These are phyloP conservation scores for Synodontis membranacea DNA, from an alignment of 2,113 vertebrate genomes.

Conservation along the genomic window DNA sequence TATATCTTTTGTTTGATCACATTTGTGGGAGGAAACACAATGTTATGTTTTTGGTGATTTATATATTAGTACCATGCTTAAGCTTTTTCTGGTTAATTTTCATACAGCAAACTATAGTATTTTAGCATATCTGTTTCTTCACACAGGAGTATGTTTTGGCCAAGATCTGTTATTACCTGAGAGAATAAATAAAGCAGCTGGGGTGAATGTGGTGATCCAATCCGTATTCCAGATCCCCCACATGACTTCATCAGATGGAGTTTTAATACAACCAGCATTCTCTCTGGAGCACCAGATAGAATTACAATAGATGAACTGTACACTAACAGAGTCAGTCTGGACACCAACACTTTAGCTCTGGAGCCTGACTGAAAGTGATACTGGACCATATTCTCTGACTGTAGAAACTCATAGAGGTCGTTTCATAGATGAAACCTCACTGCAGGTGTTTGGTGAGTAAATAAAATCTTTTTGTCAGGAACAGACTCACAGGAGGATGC, in stretches of 20 bases:
- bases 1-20: too few relatives aligned
- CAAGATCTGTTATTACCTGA: neutral
- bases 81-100: too few relatives aligned
- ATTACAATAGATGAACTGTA: neutral
- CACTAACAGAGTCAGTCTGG: neutral
- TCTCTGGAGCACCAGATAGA: conserved; percentile 26
- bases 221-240: neutral
- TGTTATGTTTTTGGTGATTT: too few relatives aligned
- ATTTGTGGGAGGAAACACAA: too few relatives aligned
- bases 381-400: neutral
- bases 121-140: neutral
- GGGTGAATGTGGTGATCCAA: conserved; percentile 1
- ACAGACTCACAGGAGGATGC: too few relatives aligned
- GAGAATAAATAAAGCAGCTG: neutral
- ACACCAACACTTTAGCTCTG: conserved; percentile 48
- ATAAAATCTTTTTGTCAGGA: too few relatives aligned
- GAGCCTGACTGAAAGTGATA: conserved; percentile 46
- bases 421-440: neutral
- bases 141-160: neutral
- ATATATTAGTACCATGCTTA: too few relatives aligned
- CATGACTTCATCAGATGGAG: fast-evolving
- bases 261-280: neutral
- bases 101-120: too few relatives aligned
- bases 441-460: conserved; percentile 28
- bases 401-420: fast-evolving